phyloP scores from a whole-genome alignment of 37 sponge, comb jelly and placozoan species.

The Corticium candelabrum region DNA sequence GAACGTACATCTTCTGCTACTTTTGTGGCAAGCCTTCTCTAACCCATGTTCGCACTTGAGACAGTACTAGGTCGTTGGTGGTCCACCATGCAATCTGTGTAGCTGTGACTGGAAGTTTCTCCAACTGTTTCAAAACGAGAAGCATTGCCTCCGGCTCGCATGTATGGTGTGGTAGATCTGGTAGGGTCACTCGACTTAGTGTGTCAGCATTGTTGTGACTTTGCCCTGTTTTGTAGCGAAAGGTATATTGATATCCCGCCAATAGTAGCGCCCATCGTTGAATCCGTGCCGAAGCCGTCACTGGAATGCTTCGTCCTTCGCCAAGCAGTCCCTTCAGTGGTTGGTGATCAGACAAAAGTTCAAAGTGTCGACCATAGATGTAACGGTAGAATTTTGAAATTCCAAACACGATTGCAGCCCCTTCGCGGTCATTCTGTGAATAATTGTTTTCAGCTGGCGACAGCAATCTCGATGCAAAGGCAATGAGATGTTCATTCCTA shows the following conservation, averaged over 20 bases:
- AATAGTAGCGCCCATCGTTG: too few relatives aligned
- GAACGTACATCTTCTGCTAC: too few relatives aligned
- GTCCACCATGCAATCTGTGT: conserved; percentile 5
- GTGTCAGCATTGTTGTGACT: too few relatives aligned
- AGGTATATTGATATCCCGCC: conserved; percentile 33
- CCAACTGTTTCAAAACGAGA: too few relatives aligned
- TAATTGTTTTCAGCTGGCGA: conserved; percentile 16
- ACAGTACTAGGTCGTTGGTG: conserved; percentile 23
- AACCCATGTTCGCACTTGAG: conserved; percentile 15
- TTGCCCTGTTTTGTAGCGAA: conserved; percentile 31
- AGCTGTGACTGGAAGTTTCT: conserved; percentile 22
- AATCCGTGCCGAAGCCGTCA: background rate
- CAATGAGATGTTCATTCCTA: conserved; percentile 29
- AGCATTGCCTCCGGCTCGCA: too few relatives aligned
- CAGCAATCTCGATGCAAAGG: conserved; percentile 46
- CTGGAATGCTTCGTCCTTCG: background rate
- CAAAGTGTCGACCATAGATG: conserved; percentile 47
- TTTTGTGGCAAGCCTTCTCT: too few relatives aligned
- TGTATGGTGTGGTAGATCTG: too few relatives aligned
- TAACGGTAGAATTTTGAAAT: conserved; percentile 36
- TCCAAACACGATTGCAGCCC: conserved; percentile 26
- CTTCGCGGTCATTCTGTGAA: conserved; percentile 46
- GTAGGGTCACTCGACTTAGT: conserved; percentile 32
- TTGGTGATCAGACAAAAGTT: conserved; percentile 18
- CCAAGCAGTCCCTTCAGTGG: conserved; percentile 9